These are phyloP conservation scores for Crax fasciolata DNA, from an alignment of 2,797 vertebrate species.

Conservation along the genomic window DNA sequence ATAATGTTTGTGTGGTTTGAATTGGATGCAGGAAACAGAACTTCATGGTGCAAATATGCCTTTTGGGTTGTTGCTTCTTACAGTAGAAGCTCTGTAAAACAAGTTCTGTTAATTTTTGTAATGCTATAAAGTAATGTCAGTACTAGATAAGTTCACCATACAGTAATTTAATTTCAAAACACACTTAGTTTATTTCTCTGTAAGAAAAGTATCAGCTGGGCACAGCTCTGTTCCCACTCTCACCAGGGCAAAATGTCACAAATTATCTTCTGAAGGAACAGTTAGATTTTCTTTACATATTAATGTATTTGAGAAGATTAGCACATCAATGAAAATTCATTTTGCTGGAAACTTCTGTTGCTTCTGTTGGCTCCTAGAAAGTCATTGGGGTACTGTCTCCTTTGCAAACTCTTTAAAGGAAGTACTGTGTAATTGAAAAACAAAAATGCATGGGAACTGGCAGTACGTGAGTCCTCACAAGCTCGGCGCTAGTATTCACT, in stretches of 20 bases:
- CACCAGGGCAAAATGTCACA: background rate
- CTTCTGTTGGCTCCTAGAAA: slow-evolving; percentile 3
- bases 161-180: slow-evolving; percentile 9
- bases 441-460: slow-evolving; percentile 18
- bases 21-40: background rate
- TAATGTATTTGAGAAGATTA: background rate
- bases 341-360: background rate
- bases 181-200: slow-evolving; percentile 9
- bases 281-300: background rate
- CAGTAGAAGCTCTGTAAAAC: background rate
- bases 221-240: background rate
- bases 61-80: background rate
- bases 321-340: background rate
- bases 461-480: background rate
- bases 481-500: slow-evolving; percentile 12
- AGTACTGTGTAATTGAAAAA: background rate
- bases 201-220: background rate
- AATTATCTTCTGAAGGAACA: background rate
- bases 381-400: background rate
- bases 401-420: slow-evolving; percentile 5
- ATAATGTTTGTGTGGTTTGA: background rate
- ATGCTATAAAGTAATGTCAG: background rate
- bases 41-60: background rate
- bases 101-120: background rate
- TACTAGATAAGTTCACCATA: background rate